Percentiles rank a stretch among this genome's conserved stretches.
These are phyloP conservation scores for Cephalotes varians DNA, from an alignment of 2,888 invertebrate genomes.

Conservation along the genomic window DNA sequence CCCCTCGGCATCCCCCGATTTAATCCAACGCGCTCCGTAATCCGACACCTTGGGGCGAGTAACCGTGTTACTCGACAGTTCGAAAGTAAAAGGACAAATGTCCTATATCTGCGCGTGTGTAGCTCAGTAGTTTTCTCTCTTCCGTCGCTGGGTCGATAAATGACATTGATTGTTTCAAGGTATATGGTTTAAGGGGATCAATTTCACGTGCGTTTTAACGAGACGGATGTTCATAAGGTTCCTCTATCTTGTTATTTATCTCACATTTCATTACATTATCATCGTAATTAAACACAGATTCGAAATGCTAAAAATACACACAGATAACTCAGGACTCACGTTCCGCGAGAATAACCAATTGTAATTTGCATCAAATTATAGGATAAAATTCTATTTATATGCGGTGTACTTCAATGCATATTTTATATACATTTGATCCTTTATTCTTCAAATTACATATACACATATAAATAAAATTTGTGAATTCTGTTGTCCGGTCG, in stretches of 20 bases:
- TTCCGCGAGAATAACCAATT: not conserved
- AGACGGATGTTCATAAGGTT: not conserved
- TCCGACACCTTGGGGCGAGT: conserved; percentile 30
- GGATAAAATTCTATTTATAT: not conserved
- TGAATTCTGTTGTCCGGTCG: not conserved
- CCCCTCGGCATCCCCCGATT: not conserved
- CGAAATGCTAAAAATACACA: not conserved
- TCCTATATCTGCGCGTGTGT: not conserved
- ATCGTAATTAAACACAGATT: not conserved
- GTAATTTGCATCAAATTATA: not conserved
- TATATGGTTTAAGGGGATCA: not conserved
- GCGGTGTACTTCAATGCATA: not conserved
- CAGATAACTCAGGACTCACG: not conserved
- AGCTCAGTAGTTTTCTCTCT: conserved; percentile 24
- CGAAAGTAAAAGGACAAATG: conserved; percentile 40
- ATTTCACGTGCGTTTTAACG: not conserved
- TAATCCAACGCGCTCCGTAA: not conserved
- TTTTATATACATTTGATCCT: not conserved
- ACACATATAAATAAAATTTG: not conserved
- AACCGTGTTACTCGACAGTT: conserved; percentile 20
- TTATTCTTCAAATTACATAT: not conserved
- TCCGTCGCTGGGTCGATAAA: not conserved
- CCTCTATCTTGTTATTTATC: not conserved
- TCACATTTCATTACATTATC: too few species aligned
- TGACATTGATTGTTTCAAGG: conserved; percentile 41